These are phyloP conservation scores for Colius striatus DNA, from an alignment of 2,113 vertebrate species.

Conservation along the genomic window DNA sequence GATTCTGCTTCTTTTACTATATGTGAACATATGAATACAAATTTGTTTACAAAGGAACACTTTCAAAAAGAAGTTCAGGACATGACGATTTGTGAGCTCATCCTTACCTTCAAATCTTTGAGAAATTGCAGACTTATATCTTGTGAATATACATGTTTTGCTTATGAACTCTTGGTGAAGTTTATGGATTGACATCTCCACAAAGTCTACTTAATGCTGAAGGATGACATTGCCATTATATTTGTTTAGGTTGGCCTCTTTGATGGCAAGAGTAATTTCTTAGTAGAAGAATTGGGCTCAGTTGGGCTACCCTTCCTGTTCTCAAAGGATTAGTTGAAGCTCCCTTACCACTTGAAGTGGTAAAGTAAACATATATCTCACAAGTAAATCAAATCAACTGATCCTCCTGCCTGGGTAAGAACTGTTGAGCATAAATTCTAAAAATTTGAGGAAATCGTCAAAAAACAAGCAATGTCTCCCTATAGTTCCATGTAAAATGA, in stretches of 20 bases:
- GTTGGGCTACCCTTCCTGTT: not conserved
- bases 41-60: not conserved
- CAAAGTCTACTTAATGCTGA: not conserved
- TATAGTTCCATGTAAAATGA: not conserved
- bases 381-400: not conserved
- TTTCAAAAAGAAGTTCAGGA: not conserved
- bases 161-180: not conserved
- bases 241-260: not conserved
- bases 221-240: not conserved
- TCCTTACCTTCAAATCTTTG: not conserved
- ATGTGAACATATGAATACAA: not conserved
- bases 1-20: not conserved
- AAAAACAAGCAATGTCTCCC: not conserved
- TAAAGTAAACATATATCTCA: slow-evolving; percentile 11
- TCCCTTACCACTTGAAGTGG: not conserved
- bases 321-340: not conserved
- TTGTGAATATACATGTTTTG: not conserved
- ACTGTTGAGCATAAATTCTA: not conserved
- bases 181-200: not conserved
- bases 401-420: not conserved
- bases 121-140: not conserved
- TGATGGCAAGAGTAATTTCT: not conserved
- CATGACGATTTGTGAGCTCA: not conserved
- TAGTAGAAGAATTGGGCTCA: not conserved
- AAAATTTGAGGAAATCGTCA: not conserved